A percentile compares a stretch with the other conserved stretches of the same genome.
Conservation (phyloP, 2,797 vertebrate genomes). For the Lepilemur septentrionalis region DNA sequence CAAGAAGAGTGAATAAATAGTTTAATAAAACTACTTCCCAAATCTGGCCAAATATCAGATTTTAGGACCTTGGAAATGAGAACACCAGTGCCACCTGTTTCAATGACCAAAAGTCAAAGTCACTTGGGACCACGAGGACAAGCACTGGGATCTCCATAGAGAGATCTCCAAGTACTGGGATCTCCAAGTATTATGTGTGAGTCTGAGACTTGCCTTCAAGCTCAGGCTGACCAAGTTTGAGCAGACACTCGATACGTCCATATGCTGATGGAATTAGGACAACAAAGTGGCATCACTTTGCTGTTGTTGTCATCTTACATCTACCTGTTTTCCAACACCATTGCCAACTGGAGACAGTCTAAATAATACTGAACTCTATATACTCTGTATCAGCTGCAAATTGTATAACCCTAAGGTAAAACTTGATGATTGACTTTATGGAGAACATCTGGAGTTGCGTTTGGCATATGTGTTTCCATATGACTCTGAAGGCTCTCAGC, state of each 20-base stretch:
- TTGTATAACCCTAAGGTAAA: neutral
- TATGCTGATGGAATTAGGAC: conserved; percentile 89
- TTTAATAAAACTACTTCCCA: conserved; percentile 91
- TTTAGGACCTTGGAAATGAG: conserved; percentile 87
- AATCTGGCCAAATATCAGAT: conserved; percentile 92
- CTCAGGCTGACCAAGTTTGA: conserved; percentile 90
- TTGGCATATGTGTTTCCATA: neutral
- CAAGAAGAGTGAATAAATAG: conserved; percentile 89
- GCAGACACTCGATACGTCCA: conserved; percentile 86
- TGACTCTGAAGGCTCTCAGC: neutral
- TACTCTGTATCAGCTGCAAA: neutral
- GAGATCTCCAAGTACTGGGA: conserved; percentile 60
- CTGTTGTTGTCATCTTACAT: conserved; percentile 83
- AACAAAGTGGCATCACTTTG: conserved; percentile 90
- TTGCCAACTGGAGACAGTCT: too few species aligned
- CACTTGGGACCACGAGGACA: conserved; percentile 93
- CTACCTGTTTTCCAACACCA: neutral
- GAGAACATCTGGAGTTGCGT: neutral
- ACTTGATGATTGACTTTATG: too few species aligned
- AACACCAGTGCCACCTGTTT: conserved; percentile 91
- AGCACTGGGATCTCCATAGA: conserved; percentile 91
- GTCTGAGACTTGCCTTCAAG: conserved; percentile 85
- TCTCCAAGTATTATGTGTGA: conserved; percentile 88
- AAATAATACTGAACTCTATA: neutral
- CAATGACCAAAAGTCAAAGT: conserved; percentile 91